Conservation (phyloP, 2,113 vertebrate genomes). For the Spea multiplicata region DNA sequence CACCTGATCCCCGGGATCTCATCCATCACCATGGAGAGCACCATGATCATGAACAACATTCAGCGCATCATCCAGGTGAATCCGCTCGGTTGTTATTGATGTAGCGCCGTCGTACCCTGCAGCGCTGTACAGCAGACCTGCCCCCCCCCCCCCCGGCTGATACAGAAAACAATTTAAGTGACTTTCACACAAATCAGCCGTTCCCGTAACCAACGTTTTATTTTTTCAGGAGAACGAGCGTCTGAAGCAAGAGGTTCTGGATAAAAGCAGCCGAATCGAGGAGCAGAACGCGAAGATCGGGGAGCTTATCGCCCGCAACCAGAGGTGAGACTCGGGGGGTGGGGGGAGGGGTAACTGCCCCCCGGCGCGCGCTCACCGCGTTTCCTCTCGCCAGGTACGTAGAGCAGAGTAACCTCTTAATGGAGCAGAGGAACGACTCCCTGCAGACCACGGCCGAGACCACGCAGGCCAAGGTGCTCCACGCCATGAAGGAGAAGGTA, state of each 20-base stretch:
- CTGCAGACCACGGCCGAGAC: conserved; percentile 83
- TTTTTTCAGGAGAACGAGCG: conserved; percentile 87
- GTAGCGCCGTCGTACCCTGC: not conserved
- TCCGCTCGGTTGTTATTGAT: not conserved
- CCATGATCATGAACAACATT: conserved; percentile 92
- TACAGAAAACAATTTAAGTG: no score
- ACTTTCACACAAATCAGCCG: no score
- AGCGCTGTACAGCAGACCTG: not conserved
- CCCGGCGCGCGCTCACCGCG: not conserved
- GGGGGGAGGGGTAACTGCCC: not conserved
- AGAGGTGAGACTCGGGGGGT: conserved; percentile 73
- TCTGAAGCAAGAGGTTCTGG: conserved; percentile 92
- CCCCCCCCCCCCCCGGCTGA: no score
- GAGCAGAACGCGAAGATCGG: conserved; percentile 95
- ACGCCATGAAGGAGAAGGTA: conserved; percentile 96
- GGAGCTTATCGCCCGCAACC: conserved; percentile 89
- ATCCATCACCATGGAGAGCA: conserved; percentile 87
- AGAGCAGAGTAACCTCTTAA: conserved; percentile 87
- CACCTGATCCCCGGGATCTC: conserved; percentile 70
- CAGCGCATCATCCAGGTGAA: conserved; percentile 91
- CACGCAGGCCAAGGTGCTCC: conserved; percentile 85
- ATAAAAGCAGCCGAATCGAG: conserved; percentile 90
- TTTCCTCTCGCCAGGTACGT: conserved; percentile 69
- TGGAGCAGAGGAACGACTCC: conserved; percentile 89
- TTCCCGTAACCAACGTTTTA: no score